Base-by-base conservation (phyloP, 2,888 invertebrate species). In the Tiliacea aurago region DNA sequence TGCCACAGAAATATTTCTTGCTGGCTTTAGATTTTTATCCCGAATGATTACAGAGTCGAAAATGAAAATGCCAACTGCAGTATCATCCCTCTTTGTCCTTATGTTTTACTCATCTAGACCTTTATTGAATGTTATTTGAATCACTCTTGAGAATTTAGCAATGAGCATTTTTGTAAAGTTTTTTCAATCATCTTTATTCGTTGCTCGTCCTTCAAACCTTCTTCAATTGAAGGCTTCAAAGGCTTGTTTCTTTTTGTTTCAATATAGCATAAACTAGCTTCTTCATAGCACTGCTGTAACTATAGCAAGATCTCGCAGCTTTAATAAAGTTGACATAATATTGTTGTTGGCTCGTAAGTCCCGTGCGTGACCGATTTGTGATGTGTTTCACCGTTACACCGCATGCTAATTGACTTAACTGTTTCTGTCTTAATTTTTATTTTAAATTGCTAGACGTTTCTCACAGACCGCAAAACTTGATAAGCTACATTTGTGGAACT, bases 261-360 rank as follows among this genome's bases (percentile, higher is more conserved):
- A 28, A 62, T 10, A 15, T 37, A 49, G 33, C 61, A 18, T 51
- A 15, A 3, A 51, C 37, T 58, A 77, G 64, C 55, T 59, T 67
- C 18, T 51, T 51, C 5, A 66, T 55, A 70, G 73, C 61, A 5
- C 23, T 11, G 72, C 70, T 62, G 28, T 43, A 0, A 43, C 59
- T 84, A 81, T 74, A 62, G 41, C 59, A 58, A 47, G 65, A 63
- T 70, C 75, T 63, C 69, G 59, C 76, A 79, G 82, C 80, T 51
- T 78, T 67, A 87, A 87, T 91, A 87, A 86, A 89, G 85, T 90
- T 90, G 88, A 87, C 89, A 90, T 91, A 90, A 92, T 91, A 87
- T 88, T 86, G 88, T 87, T 84, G 88, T 89, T 88, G 28, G 23
- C 65, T 89, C 88, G 88, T 63, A 53, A 76, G 70, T 28, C 62